A percentile compares a stretch with the other conserved stretches of the same genome.
Conservation (phyloP, 2,113 vertebrate species). For the Vulpes lagopus region DNA sequence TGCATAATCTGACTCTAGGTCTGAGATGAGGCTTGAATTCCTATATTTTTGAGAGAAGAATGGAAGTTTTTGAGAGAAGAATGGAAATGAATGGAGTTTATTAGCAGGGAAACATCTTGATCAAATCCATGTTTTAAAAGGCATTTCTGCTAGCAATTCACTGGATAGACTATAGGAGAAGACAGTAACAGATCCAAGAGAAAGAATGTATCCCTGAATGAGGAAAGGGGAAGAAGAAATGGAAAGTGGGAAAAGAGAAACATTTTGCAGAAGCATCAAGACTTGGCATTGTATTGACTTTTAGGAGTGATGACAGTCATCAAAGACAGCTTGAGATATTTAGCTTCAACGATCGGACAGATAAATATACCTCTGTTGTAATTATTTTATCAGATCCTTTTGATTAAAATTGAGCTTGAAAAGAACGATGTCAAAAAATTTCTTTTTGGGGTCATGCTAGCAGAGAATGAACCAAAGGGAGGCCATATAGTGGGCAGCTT, state of each 20-base stretch:
- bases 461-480: not conserved
- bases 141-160: not conserved
- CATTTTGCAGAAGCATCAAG: slow-evolving; percentile 20
- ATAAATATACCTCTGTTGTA: not conserved
- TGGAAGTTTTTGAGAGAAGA: not conserved
- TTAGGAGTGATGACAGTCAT: not conserved
- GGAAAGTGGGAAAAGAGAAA: not conserved
- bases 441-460: not conserved
- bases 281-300: not conserved
- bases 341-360: not conserved
- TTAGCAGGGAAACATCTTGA: not conserved
- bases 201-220: not conserved
- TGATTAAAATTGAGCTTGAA: slow-evolving; percentile 16
- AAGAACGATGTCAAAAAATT: not conserved
- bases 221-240: not conserved
- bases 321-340: not conserved
- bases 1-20: not conserved
- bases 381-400: slow-evolving; percentile 42
- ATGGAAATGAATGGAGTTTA: not conserved
- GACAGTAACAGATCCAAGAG: not conserved
- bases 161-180: not conserved
- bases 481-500: not conserved
- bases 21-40: not conserved
- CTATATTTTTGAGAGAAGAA: not conserved
- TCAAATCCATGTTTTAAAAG: slow-evolving; percentile 6